Evolutionary conservation across 2,888 invertebrate species (phyloP), one percentile per base, ranked within the genome.

Genomic region (Rhamphomyia laevipes): DNA sequence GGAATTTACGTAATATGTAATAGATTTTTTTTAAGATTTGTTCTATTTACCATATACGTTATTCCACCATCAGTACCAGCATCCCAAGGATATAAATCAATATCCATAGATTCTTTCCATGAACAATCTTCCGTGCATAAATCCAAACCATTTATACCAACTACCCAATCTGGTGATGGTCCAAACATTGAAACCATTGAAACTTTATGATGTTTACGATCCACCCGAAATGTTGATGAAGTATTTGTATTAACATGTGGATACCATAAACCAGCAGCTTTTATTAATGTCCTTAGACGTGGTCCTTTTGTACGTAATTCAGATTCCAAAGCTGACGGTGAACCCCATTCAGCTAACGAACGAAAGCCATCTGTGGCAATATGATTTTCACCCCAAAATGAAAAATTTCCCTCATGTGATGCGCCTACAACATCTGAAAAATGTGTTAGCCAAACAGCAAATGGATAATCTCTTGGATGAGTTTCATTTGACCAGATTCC

Each of bases 131-230:
- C 72, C 51, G 82, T 76, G 64, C 99, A 99, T 10, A 99, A 76
- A 63, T 96, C 86, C 48, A 95, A 71, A 0, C 87, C 85, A 50
- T 79, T 88, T 31, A 97, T 82, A 0, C 97, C 97, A 41, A 95
- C 89, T 59, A 95, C 87, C 97, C 97, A 99, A 73, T 99, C 97
- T 0, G 97, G 97, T 12, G 94, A 92, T 0, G 97, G 97, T 1
- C 85, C 86, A 61, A 89, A 83, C 89, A 89, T 89, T 1, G 88
- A 88, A 0, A 84, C 86, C 4, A 96, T 67, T 0, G 95, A 95
- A 47, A 96, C 77, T 40, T 89, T 76, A 62, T 91, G 90, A 61
- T 93, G 82, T 60, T 81, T 82, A 49, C 84, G 77, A 68, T 94
- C 93, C 0, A 88, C 89, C 41, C 83, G 78, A 70, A 93, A 93